A percentile compares a stretch with the other conserved stretches of the same genome.
These are phyloP conservation scores for Heliothis virescens DNA, from an alignment of 1,140 invertebrate genomes.

Conservation along the genomic window DNA sequence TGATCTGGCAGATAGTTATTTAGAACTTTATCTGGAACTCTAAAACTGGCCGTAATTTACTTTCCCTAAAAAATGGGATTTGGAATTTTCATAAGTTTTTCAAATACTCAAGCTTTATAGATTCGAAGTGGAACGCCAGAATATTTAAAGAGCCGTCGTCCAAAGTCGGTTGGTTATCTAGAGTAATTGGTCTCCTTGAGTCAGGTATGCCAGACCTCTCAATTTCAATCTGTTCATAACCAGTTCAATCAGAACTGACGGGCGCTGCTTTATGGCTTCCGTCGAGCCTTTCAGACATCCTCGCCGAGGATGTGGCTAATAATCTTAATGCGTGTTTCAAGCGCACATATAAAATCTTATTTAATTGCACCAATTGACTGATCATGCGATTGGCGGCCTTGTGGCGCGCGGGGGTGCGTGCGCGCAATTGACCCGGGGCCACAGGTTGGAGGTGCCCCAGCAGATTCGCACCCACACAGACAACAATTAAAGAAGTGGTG, in stretches of 20 bases:
- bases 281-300: constrained; percentile 24
- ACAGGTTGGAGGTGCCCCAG: constrained; percentile 20
- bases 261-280: constrained; percentile 19
- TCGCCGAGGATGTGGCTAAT: constrained; percentile 19
- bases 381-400: constrained; percentile 37
- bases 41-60: too few relatives aligned
- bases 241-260: constrained; percentile 25
- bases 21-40: too few relatives aligned
- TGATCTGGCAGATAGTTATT: too few relatives aligned
- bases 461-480: constrained; percentile 18
- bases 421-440: constrained; percentile 34
- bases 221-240: constrained; percentile 44
- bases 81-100: too few relatives aligned
- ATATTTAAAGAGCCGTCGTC: neutral
- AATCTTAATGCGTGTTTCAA: constrained; percentile 12
- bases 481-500: constrained; percentile 26
- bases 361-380: constrained; percentile 37
- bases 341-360: constrained; percentile 17
- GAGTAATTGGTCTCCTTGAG: constrained; percentile 22
- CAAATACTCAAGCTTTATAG: neutral
- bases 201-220: constrained; percentile 30
- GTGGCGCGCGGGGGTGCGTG: constrained; percentile 8
- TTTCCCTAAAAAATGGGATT: too few relatives aligned
- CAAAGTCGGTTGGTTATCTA: constrained; percentile 23
- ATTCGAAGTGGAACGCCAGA: neutral